phyloP scores from a whole-genome alignment of 2,888 invertebrate species.

The Kryphioiulus occultus region DNA sequence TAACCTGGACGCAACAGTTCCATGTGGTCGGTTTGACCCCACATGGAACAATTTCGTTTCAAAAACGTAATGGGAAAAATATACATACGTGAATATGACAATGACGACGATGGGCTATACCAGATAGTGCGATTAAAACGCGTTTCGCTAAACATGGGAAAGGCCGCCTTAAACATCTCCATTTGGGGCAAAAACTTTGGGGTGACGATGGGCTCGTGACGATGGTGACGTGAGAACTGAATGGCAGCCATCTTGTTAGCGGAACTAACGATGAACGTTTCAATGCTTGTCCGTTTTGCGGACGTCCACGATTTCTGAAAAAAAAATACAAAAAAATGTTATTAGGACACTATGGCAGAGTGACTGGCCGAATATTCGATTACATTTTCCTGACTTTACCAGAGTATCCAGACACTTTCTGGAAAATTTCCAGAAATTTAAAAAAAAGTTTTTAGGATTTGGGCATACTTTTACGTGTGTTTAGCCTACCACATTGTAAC shows the following conservation, averaged over 20 bases:
- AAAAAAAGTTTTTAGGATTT: no score
- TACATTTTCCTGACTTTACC: no score
- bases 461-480: no score
- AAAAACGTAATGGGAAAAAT: neutral
- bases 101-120: neutral
- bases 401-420: no score
- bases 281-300: constrained; percentile 43
- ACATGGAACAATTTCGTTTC: neutral
- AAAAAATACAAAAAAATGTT: constrained; percentile 28
- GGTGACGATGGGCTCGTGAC: neutral
- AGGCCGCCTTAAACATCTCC: neutral
- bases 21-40: neutral
- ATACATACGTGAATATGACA: neutral
- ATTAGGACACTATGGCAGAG: no score
- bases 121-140: neutral
- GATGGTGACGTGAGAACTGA: neutral
- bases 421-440: no score
- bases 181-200: neutral
- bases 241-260: constrained; percentile 18
- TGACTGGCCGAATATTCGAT: no score
- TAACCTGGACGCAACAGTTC: neutral
- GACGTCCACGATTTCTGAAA: constrained; percentile 42
- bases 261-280: constrained; percentile 1
- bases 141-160: neutral
- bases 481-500: no score